These are phyloP conservation scores for Apis florea DNA, from an alignment of 1,140 invertebrate species.

Conservation along the genomic window DNA sequence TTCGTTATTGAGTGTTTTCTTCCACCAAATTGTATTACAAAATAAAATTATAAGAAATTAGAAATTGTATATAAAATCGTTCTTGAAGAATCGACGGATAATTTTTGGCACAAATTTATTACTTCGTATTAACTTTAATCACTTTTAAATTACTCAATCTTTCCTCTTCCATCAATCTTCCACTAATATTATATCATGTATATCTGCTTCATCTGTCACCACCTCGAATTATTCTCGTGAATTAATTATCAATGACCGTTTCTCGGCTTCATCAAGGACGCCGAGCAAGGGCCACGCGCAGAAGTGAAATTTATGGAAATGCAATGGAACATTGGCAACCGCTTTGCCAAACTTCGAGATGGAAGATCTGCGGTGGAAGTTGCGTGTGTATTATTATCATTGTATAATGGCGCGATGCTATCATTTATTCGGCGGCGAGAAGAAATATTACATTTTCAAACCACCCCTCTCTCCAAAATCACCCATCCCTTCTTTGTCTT, in stretches of 20 bases:
- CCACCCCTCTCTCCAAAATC: constrained; percentile 33
- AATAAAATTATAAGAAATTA: too few relatives aligned
- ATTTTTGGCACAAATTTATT: neutral
- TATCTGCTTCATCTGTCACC: neutral
- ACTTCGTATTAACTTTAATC: too few relatives aligned
- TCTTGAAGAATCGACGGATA: too few relatives aligned
- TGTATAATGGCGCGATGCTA: constrained; percentile 53
- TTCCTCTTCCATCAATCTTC: neutral
- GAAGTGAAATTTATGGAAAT: constrained; percentile 30
- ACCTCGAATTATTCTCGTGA: neutral
- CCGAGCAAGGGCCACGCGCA: too few relatives aligned
- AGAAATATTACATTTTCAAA: constrained; percentile 78
- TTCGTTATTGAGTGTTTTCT: too few relatives aligned
- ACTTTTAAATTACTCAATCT: neutral
- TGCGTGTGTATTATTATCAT: constrained; percentile 24
- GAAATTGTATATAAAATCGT: too few relatives aligned
- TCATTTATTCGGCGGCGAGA: constrained; percentile 70
- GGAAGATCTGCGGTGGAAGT: neutral
- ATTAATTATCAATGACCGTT: neutral
- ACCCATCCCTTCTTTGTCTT: constrained; percentile 25
- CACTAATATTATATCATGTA: too few relatives aligned
- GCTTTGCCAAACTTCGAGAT: constrained; percentile 7
- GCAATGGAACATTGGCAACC: constrained; percentile 5
- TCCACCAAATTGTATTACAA: too few relatives aligned
- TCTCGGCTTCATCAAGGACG: neutral